Base-by-base conservation (phyloP, 1,140 invertebrate genomes). In the Pentalonia nigronervosa region DNA sequence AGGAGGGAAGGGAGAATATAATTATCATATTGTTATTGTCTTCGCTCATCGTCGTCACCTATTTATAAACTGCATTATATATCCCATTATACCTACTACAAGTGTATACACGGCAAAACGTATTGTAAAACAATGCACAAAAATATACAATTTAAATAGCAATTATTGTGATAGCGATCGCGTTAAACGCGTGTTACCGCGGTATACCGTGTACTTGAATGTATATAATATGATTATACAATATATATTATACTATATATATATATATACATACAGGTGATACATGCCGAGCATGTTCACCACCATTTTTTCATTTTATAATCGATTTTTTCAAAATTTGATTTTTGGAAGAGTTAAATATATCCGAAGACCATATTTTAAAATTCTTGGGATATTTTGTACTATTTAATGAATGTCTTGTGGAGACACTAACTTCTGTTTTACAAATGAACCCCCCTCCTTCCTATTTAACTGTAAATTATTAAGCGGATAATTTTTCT, bases 81-180 rank as follows among this genome's bases (percentile, higher is more conserved):
- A n/a, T 76, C 11, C 7, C 0, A 48, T 48, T 48, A 48, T 48
- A 48, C 47, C 4, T 41, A 41, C 41, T 41, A 41, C 41, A 41
- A 41, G 41, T 34, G n/a, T n/a, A n/a, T 76, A 76, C 11, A 67
- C 56, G 56, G 60, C 17, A 30, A 17, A 67, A n/a, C 60, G 20
- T 41, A 41, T 41, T 41, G 41, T 76, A 76, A 76, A 76, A 76
- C 60, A 76, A 76, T 76, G 60, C 14, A 34, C n/a, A 76, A n/a
- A 76, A 76, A 76, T n/a, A 76, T 76, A 76, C 60, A 76, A 76
- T 76, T 76, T 76, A n/a, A 76, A 76, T 76, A 76, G 60, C n/a
- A 76, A n/a, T 34, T 76, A 76, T 48, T 48, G 47, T 76, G 60
- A 76, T 76, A n/a, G 60, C n/a, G n/a, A 76, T 76, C 60, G 30